Percentiles rank a stretch among this genome's conserved stretches.
phyloP scores from a whole-genome alignment of 1,140 invertebrate species.

The Thalassaphorura encarpata region DNA sequence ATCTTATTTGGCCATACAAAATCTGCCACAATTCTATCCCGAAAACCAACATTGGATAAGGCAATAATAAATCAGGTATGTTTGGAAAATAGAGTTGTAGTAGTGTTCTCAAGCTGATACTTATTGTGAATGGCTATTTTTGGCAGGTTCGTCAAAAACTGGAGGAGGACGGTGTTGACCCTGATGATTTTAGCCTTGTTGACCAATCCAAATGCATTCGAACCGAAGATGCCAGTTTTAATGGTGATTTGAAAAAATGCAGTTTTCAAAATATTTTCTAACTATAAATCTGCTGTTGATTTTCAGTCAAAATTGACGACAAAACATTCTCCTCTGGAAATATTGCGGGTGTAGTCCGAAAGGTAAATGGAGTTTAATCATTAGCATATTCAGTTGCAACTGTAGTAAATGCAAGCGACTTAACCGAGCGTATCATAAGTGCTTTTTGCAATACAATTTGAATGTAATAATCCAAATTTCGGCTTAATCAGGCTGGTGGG shows the following conservation, averaged over 20 bases:
- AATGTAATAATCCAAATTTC: constrained; percentile 3
- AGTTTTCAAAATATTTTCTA: too few relatives aligned
- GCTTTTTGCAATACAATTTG: background rate
- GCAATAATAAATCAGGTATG: constrained; percentile 53
- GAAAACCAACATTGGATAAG: constrained; percentile 55
- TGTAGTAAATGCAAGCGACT: too few relatives aligned
- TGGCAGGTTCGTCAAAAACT: constrained; percentile 52
- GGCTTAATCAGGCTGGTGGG: constrained; percentile 22
- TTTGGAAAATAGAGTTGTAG: too few relatives aligned
- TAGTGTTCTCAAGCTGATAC: background rate
- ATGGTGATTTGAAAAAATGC: too few relatives aligned
- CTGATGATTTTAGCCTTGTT: constrained; percentile 61
- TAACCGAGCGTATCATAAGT: background rate
- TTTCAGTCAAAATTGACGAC: constrained; percentile 61
- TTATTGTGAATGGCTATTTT: too few relatives aligned
- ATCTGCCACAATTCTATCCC: constrained; percentile 65
- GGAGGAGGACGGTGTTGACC: constrained; percentile 52
- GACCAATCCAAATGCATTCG: constrained; percentile 53
- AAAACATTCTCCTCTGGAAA: constrained; percentile 61
- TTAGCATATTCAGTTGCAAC: background rate
- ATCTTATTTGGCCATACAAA: constrained; percentile 58
- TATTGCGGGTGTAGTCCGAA: constrained; percentile 55
- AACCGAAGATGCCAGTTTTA: constrained; percentile 47
- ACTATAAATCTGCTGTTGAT: too few relatives aligned
- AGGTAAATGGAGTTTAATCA: constrained; percentile 37